Conservation (phyloP, 2,113 vertebrate species). For the Psilopsiagon aurifrons region DNA sequence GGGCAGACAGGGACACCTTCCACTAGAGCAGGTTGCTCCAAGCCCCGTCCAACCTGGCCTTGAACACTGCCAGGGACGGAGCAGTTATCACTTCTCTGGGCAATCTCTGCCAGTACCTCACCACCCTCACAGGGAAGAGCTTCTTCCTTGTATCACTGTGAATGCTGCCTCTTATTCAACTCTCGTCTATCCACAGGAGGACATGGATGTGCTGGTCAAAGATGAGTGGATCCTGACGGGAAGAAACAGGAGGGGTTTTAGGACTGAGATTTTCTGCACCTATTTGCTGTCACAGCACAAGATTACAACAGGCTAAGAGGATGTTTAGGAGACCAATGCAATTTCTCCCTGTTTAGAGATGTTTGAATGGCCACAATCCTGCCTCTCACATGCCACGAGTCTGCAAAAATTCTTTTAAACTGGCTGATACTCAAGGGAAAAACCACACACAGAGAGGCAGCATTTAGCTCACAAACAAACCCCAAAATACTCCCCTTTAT, state of each 20-base stretch:
- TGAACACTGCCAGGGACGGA: background rate
- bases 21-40: background rate
- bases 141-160: background rate
- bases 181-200: background rate
- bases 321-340: rapidly evolving
- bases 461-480: background rate
- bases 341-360: rapidly evolving
- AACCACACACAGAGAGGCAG: background rate
- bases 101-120: background rate
- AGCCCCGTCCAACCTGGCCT: background rate
- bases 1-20: background rate
- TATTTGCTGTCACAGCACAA: background rate
- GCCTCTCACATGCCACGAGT: background rate
- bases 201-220: background rate
- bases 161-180: background rate
- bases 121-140: background rate
- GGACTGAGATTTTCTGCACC: background rate
- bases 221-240: rapidly evolving
- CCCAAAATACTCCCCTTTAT: background rate
- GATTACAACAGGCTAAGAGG: background rate
- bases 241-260: background rate
- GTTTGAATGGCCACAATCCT: background rate
- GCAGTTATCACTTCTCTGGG: background rate
- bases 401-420: background rate
- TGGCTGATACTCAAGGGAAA: background rate